Evolutionary conservation across 2,113 vertebrate genomes (phyloP).

Genomic region (Prunella himalayana): DNA sequence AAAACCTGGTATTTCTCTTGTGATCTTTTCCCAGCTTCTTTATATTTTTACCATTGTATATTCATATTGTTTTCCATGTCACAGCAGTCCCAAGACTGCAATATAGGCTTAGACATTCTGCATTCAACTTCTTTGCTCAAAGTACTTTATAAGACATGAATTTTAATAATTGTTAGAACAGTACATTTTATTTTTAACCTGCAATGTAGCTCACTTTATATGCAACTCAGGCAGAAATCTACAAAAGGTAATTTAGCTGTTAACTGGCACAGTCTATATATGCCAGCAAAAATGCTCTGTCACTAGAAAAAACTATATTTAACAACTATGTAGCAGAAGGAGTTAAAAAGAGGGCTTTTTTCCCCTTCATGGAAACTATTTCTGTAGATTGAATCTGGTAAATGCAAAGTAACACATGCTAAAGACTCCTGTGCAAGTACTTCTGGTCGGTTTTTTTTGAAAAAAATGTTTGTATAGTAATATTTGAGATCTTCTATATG

Average conservation of each 20-base stretch:
- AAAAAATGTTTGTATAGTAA: background rate
- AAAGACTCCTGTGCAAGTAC: background rate
- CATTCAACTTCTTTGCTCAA: background rate
- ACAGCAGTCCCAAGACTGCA: background rate
- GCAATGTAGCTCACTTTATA: background rate
- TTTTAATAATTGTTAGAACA: conserved; percentile 26
- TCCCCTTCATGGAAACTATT: background rate
- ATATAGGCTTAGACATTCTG: background rate
- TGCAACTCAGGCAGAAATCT: background rate
- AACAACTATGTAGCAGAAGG: background rate
- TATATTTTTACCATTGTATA: background rate
- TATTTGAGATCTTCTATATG: background rate
- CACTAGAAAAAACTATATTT: conserved; percentile 7
- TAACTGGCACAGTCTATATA: background rate
- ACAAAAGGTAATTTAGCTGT: conserved; percentile 16
- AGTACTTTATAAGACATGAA: background rate
- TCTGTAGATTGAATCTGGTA: conserved; percentile 14
- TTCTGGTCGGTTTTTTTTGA: background rate
- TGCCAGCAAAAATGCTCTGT: background rate
- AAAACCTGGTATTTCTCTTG: background rate
- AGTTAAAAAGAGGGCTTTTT: background rate
- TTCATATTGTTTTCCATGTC: background rate
- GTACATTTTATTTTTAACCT: background rate
- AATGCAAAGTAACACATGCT: conserved; percentile 8
- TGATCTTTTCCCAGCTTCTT: background rate